phyloP scores from a whole-genome alignment of 2,888 invertebrate species.

The Drosophila multiciliata region DNA sequence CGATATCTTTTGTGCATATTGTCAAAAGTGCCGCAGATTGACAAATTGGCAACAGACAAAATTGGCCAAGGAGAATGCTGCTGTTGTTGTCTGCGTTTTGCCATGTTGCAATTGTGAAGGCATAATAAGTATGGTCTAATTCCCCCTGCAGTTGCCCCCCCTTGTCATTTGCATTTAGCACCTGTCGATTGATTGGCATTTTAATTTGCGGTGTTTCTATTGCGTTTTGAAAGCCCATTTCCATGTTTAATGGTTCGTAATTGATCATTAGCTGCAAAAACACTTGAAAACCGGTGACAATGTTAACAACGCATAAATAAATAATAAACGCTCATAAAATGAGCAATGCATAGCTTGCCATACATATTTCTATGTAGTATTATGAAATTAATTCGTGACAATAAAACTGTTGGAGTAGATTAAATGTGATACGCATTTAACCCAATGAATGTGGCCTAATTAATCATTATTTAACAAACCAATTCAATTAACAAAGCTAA shows the following conservation, averaged over 20 bases:
- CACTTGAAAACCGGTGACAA: conserved; percentile 59
- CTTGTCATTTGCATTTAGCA: conserved; percentile 32
- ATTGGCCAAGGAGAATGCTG: conserved; percentile 58
- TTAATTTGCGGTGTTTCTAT: conserved; percentile 21
- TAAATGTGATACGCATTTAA: conserved; percentile 32
- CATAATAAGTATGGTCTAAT: conserved; percentile 11
- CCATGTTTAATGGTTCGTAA: conserved; percentile 62
- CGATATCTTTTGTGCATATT: conserved; percentile 52
- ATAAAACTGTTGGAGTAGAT: conserved; percentile 35
- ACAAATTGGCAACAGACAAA: conserved; percentile 54
- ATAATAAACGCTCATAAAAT: conserved; percentile 58
- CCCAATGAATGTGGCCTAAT: conserved; percentile 57
- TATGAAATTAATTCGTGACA: conserved; percentile 31
- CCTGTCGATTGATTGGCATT: conserved; percentile 35
- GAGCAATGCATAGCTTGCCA: conserved; percentile 38
- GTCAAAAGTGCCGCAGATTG: conserved; percentile 58
- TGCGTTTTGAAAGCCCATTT: conserved; percentile 32
- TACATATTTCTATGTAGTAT: conserved; percentile 29
- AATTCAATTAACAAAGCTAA: conserved; percentile 71
- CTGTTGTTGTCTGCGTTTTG: neutral
- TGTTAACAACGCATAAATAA: conserved; percentile 58
- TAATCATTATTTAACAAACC: conserved; percentile 65
- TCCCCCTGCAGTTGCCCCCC: neutral
- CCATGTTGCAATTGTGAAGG: conserved; percentile 4
- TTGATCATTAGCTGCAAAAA: conserved; percentile 71